phyloP scores from a whole-genome alignment of 1,140 invertebrate genomes.

The Drosophila nebulosa region DNA sequence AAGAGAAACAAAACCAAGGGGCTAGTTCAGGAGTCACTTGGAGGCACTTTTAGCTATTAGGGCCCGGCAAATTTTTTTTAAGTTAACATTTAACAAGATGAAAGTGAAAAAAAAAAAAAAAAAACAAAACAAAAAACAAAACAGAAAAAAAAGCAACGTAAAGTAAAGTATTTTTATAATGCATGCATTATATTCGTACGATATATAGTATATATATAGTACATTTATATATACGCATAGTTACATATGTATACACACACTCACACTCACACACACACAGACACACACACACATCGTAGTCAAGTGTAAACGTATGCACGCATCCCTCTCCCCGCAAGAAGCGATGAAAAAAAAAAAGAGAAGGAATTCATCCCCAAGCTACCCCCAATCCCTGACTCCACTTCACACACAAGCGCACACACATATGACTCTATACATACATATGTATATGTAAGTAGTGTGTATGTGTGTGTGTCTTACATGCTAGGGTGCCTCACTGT shows the following conservation, averaged over 20 bases:
- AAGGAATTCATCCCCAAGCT: conserved; percentile 24
- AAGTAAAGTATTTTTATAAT: conserved; percentile 80
- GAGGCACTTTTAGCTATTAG: conserved; percentile 52
- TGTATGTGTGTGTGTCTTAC: not conserved
- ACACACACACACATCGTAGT: conserved; percentile 26
- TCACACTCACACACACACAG: conserved; percentile 27
- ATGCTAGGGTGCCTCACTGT: conserved; percentile 43
- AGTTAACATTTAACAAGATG: conserved; percentile 58
- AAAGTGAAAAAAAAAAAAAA: conserved; percentile 34
- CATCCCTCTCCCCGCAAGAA: conserved; percentile 7
- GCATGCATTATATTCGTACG: conserved; percentile 80
- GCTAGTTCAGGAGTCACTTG: conserved; percentile 2
- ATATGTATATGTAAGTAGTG: not conserved
- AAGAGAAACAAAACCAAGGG: not conserved
- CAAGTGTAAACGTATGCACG: conserved; percentile 49
- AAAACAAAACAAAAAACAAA: conserved; percentile 15
- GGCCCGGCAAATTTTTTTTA: conserved; percentile 69
- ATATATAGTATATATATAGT: conserved; percentile 48
- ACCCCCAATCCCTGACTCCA: not conserved
- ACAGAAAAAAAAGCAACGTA: conserved; percentile 31
- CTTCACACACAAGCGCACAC: conserved; percentile 8
- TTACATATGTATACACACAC: conserved; percentile 54
- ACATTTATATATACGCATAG: conserved; percentile 45
- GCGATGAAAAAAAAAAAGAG: not conserved
- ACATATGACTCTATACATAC: conserved; percentile 26